Base-by-base conservation (phyloP, 2,888 invertebrate genomes). In the Drosophila colorata region DNA sequence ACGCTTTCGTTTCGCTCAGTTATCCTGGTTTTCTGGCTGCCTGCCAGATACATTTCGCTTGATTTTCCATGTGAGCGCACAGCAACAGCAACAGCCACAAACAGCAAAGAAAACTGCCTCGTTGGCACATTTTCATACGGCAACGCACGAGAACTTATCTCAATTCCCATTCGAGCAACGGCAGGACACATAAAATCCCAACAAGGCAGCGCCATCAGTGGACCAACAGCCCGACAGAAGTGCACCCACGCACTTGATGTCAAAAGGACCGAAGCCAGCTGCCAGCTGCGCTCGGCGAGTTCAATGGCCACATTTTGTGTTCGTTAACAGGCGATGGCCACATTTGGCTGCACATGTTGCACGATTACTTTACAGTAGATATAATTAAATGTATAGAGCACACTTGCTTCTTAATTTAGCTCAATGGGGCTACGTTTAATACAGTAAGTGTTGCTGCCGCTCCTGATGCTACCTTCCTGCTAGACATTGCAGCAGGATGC, bases 1-100 rank as follows among this genome's bases (percentile, higher is more conserved):
- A 58, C 61, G 67, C 51, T 52, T 58, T 60, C 58, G 48, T 31
- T 43, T 51, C 52, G 60, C 57, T 51, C 67, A 37, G 44, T 55
- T 60, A 65, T 80, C 80, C 78, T 60, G 72, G 58, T 69, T 68
- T 66, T 78, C 78, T 78, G 82, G 67, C 82, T 81, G 79, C 65
- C 71, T 78, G 82, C 69, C 86, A 81, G 65, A 80, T 77, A 88
- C 88, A 82, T 82, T 82, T 86, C 70, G 77, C 80, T 82, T 82
- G 82, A 82, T 83, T 83, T 83, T 83, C 82, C 88, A 80, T 66
- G 41, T 69, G 84, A 88, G 73, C 66, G 88, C 65, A 78, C 82
- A 78, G 41, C 58, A 58, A 55, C 23, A 33, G 51, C 41, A 44
- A 25, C 14, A 51, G 28, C 28, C 43, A 37, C 48, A 33, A 55